Percentiles rank a stretch among this genome's conserved stretches.
These are phyloP conservation scores for Microctenopoma steveboyesi DNA, from an alignment of 2,797 vertebrate species.

Conservation along the genomic window DNA sequence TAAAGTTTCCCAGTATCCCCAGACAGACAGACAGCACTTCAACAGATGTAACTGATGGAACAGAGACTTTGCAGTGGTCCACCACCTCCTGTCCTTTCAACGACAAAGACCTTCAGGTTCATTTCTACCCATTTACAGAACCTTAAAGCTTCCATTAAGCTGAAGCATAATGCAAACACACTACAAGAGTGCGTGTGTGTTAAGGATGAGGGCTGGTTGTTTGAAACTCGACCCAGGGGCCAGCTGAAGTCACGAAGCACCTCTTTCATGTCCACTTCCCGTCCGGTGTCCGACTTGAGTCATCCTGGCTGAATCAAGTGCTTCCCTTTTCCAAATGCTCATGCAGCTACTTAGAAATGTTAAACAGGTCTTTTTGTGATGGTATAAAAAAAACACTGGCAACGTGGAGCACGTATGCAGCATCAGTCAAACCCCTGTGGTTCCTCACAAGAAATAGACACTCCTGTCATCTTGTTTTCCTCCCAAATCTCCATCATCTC, in stretches of 20 bases:
- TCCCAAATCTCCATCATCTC: conserved; percentile 20
- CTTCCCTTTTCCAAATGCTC: conserved; percentile 82
- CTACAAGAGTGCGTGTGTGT: conserved; percentile 19
- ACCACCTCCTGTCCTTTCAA: conserved; percentile 14
- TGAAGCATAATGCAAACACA: conserved; percentile 41
- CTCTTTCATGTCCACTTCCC: conserved; percentile 76
- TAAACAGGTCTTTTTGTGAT: conserved; percentile 59
- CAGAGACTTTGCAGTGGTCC: conserved; percentile 11
- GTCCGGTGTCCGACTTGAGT: conserved; percentile 70
- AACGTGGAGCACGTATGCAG: conserved; percentile 25
- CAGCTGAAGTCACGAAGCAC: conserved; percentile 72
- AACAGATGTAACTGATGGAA: background rate
- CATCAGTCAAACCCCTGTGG: conserved; percentile 51
- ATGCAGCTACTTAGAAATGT: conserved; percentile 71
- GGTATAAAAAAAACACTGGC: conserved; percentile 5
- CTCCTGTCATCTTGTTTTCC: conserved; percentile 21
- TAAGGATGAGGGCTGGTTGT: conserved; percentile 54
- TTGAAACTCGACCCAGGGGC: conserved; percentile 71
- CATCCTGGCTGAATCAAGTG: conserved; percentile 73
- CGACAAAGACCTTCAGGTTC: conserved; percentile 52
- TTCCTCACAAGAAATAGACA: conserved; percentile 41
- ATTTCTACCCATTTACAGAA: conserved; percentile 68
- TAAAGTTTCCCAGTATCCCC: background rate
- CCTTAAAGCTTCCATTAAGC: conserved; percentile 74
- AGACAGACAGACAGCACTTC: background rate